A percentile compares a stretch with the other conserved stretches of the same genome.
These are phyloP conservation scores for Poecile montanus DNA, from an alignment of 2,797 vertebrate genomes.

Conservation along the genomic window DNA sequence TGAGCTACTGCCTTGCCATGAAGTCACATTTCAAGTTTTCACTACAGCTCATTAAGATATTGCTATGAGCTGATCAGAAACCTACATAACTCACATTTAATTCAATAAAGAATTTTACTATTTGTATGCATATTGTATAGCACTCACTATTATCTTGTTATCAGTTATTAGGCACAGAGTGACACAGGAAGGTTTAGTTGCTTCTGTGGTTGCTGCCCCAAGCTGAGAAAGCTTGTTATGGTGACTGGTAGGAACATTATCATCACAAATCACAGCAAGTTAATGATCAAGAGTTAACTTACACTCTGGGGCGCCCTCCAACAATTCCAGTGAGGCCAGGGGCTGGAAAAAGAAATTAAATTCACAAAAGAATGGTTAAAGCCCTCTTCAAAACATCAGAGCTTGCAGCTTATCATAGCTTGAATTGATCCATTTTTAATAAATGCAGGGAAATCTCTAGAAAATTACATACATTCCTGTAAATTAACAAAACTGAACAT, in stretches of 20 bases:
- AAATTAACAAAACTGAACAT: not conserved
- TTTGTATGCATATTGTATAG: not conserved
- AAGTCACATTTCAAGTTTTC: not conserved
- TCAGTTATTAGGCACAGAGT: not conserved
- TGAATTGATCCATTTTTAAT: not conserved
- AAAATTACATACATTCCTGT: not conserved
- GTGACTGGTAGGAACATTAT: not conserved
- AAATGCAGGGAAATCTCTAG: not conserved
- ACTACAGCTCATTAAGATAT: not conserved
- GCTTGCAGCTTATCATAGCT: not conserved
- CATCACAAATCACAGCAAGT: not conserved
- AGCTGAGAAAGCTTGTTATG: not conserved
- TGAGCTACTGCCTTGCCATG: not conserved
- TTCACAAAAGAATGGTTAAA: not conserved
- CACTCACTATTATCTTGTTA: not conserved
- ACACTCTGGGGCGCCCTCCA: slow-evolving; percentile 85
- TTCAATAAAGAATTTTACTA: not conserved
- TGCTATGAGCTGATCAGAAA: not conserved
- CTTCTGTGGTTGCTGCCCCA: not conserved
- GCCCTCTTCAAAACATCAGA: not conserved
- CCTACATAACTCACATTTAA: not conserved
- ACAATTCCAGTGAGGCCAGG: slow-evolving; percentile 83
- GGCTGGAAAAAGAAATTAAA: slow-evolving; percentile 71
- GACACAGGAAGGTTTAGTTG: not conserved
- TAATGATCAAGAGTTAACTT: slow-evolving; percentile 53